Base-by-base conservation (phyloP, 1,140 invertebrate species). In the Drosophila malerkotliana region DNA sequence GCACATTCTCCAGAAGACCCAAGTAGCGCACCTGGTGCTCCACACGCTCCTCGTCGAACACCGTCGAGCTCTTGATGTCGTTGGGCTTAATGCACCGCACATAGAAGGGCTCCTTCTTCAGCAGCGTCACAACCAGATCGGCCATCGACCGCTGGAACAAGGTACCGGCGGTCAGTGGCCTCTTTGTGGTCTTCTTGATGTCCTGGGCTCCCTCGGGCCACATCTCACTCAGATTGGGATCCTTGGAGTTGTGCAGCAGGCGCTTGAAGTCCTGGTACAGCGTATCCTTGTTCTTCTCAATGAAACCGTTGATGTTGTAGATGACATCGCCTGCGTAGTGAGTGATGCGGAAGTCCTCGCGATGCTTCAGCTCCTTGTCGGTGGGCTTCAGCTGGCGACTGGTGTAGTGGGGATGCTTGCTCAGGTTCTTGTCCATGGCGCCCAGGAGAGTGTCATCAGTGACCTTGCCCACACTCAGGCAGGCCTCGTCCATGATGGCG, bases 281-380 rank as follows among this genome's bases (percentile, higher is more conserved):
- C 1, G 96, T 97, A 91, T 99, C 98, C 92, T 96, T 98, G 92
- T 99, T 99, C 93, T 99, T 99, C 90, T 99, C 98, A 87, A 99
- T 94, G 92, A 99, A 99, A 10, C 97, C 97, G 34, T 94, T 94
- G 34, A 98, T 95, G 69, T 94, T 95, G 92, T 99, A 99, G 18
- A 96, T 96, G 2, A 99, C 98, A 92, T 98, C 97, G n/a, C 98
- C 98, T 2, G 98, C 98, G 92, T 99, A 99, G 90, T 99, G 98
- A 24, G 94, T 96, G 69, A 97, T 96, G 61, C 96, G 93, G 92
- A 98, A 98, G 85, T 98, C 95, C 73, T 95, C 94, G 87, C 95
- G 95, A 90, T 98, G 97, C 77, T 95, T 93, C 4, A 98, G 91
- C 72, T 94, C 94, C 92, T 98, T 98, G 85, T 97, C 96, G 14